These are phyloP conservation scores for Dasysyrphus tricinctus DNA, from an alignment of 2,888 invertebrate genomes.

Conservation along the genomic window DNA sequence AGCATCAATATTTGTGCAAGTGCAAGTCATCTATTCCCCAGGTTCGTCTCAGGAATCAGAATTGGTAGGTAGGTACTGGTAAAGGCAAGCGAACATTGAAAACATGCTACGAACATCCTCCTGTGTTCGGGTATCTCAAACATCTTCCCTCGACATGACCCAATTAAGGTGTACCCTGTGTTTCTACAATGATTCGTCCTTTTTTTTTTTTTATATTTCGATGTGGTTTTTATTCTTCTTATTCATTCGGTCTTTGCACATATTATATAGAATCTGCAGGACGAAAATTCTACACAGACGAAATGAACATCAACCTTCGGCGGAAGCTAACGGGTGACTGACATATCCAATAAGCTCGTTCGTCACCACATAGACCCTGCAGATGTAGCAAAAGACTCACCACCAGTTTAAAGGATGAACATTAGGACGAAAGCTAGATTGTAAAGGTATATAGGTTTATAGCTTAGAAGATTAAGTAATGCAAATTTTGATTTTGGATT, in stretches of 20 bases:
- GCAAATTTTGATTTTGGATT: constrained; percentile 49
- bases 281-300: constrained; percentile 29
- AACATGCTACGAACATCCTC: constrained; percentile 32
- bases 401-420: constrained; percentile 14
- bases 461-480: constrained; percentile 55
- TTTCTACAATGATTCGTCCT: constrained; percentile 23
- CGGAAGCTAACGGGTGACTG: constrained; percentile 57
- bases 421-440: neutral
- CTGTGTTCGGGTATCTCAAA: constrained; percentile 46
- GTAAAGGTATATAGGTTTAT: neutral
- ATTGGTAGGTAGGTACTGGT: neutral
- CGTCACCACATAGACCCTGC: constrained; percentile 25
- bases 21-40: constrained; percentile 57
- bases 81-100: constrained; percentile 37
- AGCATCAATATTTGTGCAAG: constrained; percentile 71
- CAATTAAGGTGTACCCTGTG: constrained; percentile 58
- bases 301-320: constrained; percentile 46
- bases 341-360: constrained; percentile 53
- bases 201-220: neutral
- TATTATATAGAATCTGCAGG: constrained; percentile 37
- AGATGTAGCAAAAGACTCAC: constrained; percentile 18
- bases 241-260: constrained; percentile 38
- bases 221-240: constrained; percentile 22
- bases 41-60: constrained; percentile 28
- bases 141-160: constrained; percentile 66